Percentiles rank a stretch among this genome's conserved stretches.
phyloP scores from a whole-genome alignment of 2,888 invertebrate species.

The Catocala sponsa region DNA sequence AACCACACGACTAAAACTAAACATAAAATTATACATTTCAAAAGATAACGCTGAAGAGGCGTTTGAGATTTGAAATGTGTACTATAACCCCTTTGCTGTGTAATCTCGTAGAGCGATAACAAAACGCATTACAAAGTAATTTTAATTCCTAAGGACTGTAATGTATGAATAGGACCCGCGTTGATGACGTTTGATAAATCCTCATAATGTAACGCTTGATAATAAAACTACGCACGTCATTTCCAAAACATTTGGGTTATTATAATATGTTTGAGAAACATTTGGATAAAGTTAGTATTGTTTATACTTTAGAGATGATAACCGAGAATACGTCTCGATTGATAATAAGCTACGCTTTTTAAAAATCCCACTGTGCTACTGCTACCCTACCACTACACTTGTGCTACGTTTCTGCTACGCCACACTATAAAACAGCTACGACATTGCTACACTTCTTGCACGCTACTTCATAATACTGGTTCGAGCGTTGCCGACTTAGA shows the following conservation, averaged over 20 bases:
- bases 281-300: too few relatives aligned
- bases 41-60: slow-evolving; percentile 37
- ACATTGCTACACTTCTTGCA: too few relatives aligned
- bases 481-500: too few relatives aligned
- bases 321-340: too few relatives aligned
- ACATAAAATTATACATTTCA: slow-evolving; percentile 24
- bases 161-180: slow-evolving; percentile 36
- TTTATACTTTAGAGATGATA: too few relatives aligned
- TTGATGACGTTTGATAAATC: slow-evolving; percentile 45
- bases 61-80: slow-evolving; percentile 31
- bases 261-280: too few relatives aligned
- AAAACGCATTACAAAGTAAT: slow-evolving; percentile 42
- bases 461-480: too few relatives aligned
- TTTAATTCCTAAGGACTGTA: slow-evolving; percentile 38
- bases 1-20: slow-evolving; percentile 34
- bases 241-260: not conserved
- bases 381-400: too few relatives aligned
- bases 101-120: slow-evolving; percentile 36
- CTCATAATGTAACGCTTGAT: slow-evolving; percentile 34
- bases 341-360: too few relatives aligned
- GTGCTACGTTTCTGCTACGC: too few relatives aligned
- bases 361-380: too few relatives aligned
- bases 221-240: slow-evolving; percentile 25
- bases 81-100: slow-evolving; percentile 24
- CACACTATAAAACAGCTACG: too few relatives aligned